Conservation (phyloP, 2,113 vertebrate genomes). For the Myrmophylax atrothorax region DNA sequence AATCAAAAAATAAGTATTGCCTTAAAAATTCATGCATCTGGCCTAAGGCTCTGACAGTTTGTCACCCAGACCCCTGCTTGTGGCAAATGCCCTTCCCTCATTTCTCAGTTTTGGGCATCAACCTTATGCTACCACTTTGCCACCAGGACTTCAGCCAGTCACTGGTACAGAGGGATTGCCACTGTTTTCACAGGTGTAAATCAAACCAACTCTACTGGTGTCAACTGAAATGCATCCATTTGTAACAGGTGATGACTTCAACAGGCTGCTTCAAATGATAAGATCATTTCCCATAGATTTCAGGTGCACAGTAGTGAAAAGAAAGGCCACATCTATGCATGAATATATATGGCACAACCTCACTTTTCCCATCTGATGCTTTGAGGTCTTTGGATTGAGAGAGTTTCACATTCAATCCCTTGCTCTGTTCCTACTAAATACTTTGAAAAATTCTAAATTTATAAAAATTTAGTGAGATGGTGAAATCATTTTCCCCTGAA, state of each 20-base stretch:
- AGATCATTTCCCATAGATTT: background rate
- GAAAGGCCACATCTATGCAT: fast-evolving
- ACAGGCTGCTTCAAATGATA: background rate
- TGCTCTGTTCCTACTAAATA: background rate
- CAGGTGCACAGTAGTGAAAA: background rate
- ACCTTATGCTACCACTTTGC: background rate
- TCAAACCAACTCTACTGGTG: background rate
- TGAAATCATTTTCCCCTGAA: background rate
- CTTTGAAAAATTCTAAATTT: background rate
- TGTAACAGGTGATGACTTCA: background rate
- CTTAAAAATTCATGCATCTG: background rate
- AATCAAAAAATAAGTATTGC: background rate
- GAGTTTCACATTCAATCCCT: background rate
- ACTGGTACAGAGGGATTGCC: fast-evolving
- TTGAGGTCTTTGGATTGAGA: background rate
- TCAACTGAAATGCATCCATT: background rate
- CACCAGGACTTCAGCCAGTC: background rate
- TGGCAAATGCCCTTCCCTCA: background rate
- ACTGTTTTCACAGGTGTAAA: background rate
- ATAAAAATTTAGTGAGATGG: background rate
- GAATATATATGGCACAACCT: background rate
- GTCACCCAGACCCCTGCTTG: background rate
- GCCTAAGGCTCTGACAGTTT: background rate
- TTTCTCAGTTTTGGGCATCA: background rate
- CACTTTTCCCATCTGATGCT: background rate